Evolutionary conservation across 2,888 invertebrate genomes (phyloP).

Genomic region (Actias luna): DNA sequence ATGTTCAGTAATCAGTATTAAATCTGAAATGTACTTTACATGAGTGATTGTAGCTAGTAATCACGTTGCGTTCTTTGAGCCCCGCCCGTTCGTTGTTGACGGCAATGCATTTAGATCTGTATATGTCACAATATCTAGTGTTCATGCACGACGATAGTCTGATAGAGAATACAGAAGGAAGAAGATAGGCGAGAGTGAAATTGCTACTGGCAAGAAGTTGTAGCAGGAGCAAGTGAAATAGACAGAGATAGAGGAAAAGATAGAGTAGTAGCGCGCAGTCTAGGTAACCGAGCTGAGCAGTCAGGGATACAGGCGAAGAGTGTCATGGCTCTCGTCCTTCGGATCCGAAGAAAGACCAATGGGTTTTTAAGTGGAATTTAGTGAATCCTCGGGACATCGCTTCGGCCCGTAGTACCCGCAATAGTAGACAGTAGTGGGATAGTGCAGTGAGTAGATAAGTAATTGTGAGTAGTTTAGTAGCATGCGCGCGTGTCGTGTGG

Average conservation of each 20-base stretch:
- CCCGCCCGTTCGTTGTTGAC: constrained; percentile 59
- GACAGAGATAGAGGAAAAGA: constrained; percentile 76
- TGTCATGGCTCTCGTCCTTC: constrained; percentile 64
- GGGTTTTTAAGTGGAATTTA: constrained; percentile 47
- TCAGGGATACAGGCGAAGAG: constrained; percentile 69
- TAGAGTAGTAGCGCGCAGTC: constrained; percentile 75
- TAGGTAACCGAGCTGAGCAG: constrained; percentile 73
- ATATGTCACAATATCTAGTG: constrained; percentile 81
- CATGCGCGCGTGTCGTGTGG: constrained; percentile 81
- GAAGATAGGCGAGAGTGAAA: constrained; percentile 75
- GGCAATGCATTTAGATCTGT: constrained; percentile 73
- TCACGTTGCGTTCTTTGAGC: constrained; percentile 67
- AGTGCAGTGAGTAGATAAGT: constrained; percentile 78
- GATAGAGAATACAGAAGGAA: constrained; percentile 78
- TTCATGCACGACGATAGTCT: constrained; percentile 79
- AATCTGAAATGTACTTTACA: constrained; percentile 56
- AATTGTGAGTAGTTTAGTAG: constrained; percentile 75
- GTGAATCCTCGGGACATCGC: constrained; percentile 71
- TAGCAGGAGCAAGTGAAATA: constrained; percentile 77
- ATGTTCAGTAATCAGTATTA: constrained; percentile 59
- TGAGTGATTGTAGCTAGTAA: constrained; percentile 58
- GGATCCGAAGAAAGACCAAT: constrained; percentile 62
- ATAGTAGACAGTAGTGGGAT: constrained; percentile 71
- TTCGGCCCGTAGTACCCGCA: constrained; percentile 74
- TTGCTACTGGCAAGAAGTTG: constrained; percentile 76